These are phyloP conservation scores for Paramuricea clavata DNA, from an alignment of 92 coral and sea anemone genomes.

Conservation along the genomic window DNA sequence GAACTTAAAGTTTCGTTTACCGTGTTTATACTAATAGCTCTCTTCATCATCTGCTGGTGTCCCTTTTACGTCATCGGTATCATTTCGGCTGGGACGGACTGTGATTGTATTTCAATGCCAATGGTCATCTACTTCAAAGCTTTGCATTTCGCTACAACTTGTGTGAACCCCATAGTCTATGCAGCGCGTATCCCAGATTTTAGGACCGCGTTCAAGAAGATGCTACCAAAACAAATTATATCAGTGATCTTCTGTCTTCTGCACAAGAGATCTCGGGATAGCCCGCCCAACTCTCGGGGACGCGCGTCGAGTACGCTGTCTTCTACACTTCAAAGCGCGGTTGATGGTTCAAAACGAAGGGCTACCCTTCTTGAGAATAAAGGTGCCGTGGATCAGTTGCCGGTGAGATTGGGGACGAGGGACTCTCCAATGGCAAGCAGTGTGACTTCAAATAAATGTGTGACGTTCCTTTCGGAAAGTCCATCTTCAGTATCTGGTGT, in stretches of 20 bases:
- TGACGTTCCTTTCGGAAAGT: not conserved
- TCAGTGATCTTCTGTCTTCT: not conserved
- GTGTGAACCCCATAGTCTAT: slow-evolving; percentile 27
- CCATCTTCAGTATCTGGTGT: not conserved
- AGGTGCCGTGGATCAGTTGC: not conserved
- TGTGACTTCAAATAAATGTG: not conserved
- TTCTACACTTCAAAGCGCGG: not conserved
- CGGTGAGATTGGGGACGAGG: not conserved
- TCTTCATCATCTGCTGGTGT: slow-evolving; percentile 26
- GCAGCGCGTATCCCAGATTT: slow-evolving; percentile 34
- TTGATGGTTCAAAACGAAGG: not conserved
- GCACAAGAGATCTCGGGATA: not conserved
- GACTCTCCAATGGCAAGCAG: not conserved
- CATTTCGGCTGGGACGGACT: not conserved
- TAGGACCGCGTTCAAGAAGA: not conserved
- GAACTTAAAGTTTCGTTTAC: slow-evolving; percentile 25
- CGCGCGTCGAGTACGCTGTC: slow-evolving; percentile 24
- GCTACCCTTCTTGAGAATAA: not conserved
- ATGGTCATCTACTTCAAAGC: not conserved
- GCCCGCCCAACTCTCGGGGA: slow-evolving; percentile 15
- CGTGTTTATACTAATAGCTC: not conserved
- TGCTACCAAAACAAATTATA: slow-evolving; percentile 10
- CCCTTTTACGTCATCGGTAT: slow-evolving; percentile 2
- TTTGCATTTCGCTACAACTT: not conserved
- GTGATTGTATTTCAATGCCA: not conserved